Percentiles rank a stretch among this genome's conserved stretches.
These are phyloP conservation scores for Monopterus albus DNA, from an alignment of 2,113 vertebrate genomes.

Conservation along the genomic window DNA sequence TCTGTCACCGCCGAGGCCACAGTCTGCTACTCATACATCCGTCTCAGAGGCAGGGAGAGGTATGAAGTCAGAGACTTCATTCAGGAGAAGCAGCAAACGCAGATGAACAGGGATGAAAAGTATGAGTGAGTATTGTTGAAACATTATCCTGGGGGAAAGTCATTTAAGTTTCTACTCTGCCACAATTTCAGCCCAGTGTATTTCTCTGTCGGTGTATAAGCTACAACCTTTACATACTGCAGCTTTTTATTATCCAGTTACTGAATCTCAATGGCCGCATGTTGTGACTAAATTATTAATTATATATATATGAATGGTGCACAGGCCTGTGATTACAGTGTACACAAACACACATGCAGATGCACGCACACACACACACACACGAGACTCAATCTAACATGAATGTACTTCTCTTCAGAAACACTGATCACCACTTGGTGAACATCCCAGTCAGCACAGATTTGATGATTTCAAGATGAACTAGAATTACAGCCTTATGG, in stretches of 20 bases:
- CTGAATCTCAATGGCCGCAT: constrained; percentile 35
- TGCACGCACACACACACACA: no score
- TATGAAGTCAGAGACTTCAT: constrained; percentile 50
- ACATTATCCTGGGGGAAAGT: constrained; percentile 53
- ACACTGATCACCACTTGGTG: not conserved
- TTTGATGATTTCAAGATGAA: not conserved
- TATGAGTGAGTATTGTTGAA: constrained; percentile 44
- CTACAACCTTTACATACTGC: constrained; percentile 53
- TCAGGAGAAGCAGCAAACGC: constrained; percentile 24
- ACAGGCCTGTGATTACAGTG: not conserved
- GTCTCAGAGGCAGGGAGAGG: constrained; percentile 38
- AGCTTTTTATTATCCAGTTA: constrained; percentile 60
- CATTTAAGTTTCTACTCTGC: constrained; percentile 58
- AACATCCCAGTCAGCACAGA: not conserved
- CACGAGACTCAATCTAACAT: not conserved
- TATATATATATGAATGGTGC: not conserved
- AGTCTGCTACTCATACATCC: constrained; percentile 27
- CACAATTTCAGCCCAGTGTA: constrained; percentile 29
- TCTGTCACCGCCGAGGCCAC: constrained; percentile 39
- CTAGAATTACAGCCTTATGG: no score
- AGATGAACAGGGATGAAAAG: constrained; percentile 33
- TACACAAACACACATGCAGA: not conserved
- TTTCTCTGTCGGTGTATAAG: constrained; percentile 37
- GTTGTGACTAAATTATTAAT: constrained; percentile 45
- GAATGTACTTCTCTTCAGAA: not conserved